Percentiles rank a stretch among this genome's conserved stretches.
Evolutionary conservation across 2,113 vertebrate genomes (phyloP).

Genomic region (Epinephelus cyanopodus): DNA sequence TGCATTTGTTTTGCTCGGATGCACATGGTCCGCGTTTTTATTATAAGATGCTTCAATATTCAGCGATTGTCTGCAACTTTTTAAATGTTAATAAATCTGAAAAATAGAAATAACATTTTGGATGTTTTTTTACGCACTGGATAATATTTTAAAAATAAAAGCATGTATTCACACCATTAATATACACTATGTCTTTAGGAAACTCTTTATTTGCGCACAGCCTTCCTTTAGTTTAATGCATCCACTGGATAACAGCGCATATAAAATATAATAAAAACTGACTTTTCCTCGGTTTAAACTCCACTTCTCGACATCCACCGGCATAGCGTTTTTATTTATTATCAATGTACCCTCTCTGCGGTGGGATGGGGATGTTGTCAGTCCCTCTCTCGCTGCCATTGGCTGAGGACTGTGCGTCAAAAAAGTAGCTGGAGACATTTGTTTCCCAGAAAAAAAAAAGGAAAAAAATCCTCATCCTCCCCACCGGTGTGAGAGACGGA

Average conservation of each 20-base stretch:
- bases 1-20: background rate
- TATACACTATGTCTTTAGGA: background rate
- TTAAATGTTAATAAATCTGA: background rate
- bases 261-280: constrained; percentile 29
- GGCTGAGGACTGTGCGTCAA: constrained; percentile 97
- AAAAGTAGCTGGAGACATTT: constrained; percentile 96
- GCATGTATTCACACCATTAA: background rate
- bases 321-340: constrained; percentile 74
- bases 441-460: constrained; percentile 87
- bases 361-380: constrained; percentile 89
- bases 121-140: background rate
- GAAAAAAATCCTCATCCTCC: constrained; percentile 81
- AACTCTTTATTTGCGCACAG: constrained; percentile 17
- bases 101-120: background rate
- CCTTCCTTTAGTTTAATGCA: background rate
- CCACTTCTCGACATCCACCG: constrained; percentile 52
- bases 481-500: constrained; percentile 86
- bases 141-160: background rate
- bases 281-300: constrained; percentile 54
- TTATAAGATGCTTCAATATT: background rate
- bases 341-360: constrained; percentile 86
- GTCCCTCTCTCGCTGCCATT: constrained; percentile 94
- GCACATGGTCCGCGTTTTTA: too few species aligned
- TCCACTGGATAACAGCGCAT: background rate
- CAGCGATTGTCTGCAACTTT: background rate